These are phyloP conservation scores for Tetraodon nigroviridis DNA, from an alignment of 2,113 vertebrate genomes.

Conservation along the genomic window DNA sequence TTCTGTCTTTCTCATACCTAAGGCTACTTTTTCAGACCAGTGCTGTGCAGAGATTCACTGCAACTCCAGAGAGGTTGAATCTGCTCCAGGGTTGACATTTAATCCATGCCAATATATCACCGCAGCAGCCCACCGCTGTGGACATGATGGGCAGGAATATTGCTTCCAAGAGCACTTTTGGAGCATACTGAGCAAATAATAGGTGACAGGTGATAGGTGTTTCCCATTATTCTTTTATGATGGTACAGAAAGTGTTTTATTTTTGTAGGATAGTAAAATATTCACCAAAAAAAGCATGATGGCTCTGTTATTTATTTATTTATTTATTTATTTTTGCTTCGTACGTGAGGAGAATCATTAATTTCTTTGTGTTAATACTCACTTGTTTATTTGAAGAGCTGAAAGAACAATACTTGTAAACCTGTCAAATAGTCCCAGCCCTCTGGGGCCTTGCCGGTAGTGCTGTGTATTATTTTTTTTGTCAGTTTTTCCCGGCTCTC, in stretches of 20 bases:
- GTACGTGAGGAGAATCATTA: conserved; percentile 34
- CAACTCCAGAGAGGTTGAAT: conserved; percentile 40
- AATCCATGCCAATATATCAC: conserved; percentile 69
- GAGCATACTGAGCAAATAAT: conserved; percentile 16
- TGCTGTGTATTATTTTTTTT: conserved; percentile 58
- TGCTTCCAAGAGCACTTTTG: conserved; percentile 27
- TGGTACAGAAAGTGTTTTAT: not conserved
- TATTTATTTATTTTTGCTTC: conserved; percentile 18
- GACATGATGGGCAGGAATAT: conserved; percentile 37
- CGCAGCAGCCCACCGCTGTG: conserved; percentile 40
- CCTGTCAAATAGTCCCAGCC: conserved; percentile 48
- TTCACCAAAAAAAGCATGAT: no score
- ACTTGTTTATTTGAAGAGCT: conserved; percentile 38
- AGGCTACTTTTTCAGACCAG: conserved; percentile 38
- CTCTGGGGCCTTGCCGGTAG: conserved; percentile 14
- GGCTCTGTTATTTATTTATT: conserved; percentile 3
- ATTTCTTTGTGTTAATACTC: conserved; percentile 48
- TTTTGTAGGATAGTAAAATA: no score
- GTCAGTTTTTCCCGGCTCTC: conserved; percentile 42
- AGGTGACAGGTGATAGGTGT: conserved; percentile 18
- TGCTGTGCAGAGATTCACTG: conserved; percentile 41
- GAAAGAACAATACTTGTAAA: conserved; percentile 33
- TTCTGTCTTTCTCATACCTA: conserved; percentile 9
- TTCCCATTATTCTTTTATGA: conserved; percentile 8
- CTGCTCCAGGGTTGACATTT: conserved; percentile 66